A percentile compares a stretch with the other conserved stretches of the same genome.
phyloP scores from a whole-genome alignment of 2,797 vertebrate genomes.

The Ctenopoma multispine region DNA sequence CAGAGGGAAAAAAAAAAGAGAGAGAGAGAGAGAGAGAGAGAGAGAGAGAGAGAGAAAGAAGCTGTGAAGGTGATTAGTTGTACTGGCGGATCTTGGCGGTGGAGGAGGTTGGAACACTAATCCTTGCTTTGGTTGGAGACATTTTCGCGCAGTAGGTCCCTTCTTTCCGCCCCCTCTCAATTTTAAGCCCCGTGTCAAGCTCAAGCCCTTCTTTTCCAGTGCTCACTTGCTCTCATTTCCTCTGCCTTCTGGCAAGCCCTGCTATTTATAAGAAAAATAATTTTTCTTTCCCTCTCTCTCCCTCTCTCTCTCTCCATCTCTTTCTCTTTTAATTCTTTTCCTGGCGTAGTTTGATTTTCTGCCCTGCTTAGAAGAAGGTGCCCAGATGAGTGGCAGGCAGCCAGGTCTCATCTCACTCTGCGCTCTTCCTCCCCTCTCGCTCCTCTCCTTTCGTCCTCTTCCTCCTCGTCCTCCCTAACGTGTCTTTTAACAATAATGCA shows the following conservation, averaged over 20 bases:
- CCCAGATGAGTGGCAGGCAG: slow-evolving; percentile 87
- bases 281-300: slow-evolving; percentile 78
- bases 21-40: slow-evolving; percentile 50
- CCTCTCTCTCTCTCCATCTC: slow-evolving; percentile 57
- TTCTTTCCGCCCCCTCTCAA: slow-evolving; percentile 88
- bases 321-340: slow-evolving; percentile 87
- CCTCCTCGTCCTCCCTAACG: slow-evolving; percentile 54
- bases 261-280: slow-evolving; percentile 90
- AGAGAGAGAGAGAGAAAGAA: slow-evolving; percentile 48
- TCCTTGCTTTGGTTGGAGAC: slow-evolving; percentile 89
- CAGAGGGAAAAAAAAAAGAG: slow-evolving; percentile 46
- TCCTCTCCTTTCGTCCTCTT: slow-evolving; percentile 16
- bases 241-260: slow-evolving; percentile 88
- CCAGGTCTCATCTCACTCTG: slow-evolving; percentile 73
- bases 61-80: slow-evolving; percentile 87
- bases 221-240: slow-evolving; percentile 88
- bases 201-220: slow-evolving; percentile 86
- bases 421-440: slow-evolving; percentile 32
- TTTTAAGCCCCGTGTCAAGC: slow-evolving; percentile 90
- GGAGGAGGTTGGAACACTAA: slow-evolving; percentile 88
- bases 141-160: slow-evolving; percentile 86
- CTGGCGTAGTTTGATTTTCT: slow-evolving; percentile 87
- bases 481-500: slow-evolving; percentile 49
- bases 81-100: slow-evolving; percentile 86
- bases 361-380: slow-evolving; percentile 87